Base-by-base conservation (phyloP, 2,888 invertebrate species). In the Adineta ricciae region DNA sequence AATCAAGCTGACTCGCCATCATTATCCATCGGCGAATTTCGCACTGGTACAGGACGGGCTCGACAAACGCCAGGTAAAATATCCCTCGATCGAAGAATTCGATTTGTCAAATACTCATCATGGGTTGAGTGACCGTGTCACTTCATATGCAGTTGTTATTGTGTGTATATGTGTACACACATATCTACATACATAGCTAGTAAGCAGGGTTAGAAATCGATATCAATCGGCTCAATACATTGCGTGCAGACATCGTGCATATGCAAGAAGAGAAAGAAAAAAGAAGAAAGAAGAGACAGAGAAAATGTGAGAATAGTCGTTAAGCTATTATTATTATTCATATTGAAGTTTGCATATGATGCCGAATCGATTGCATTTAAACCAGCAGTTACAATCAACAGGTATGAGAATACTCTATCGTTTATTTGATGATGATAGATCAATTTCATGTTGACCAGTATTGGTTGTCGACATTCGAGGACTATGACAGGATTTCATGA, bases 51-150 rank as follows among this genome's bases (percentile, higher is more conserved):
- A 19, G 64, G 64, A 64, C 64, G 32, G 8, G 64, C 64, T 9
- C 64, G 64, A 64, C 64, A 36, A 64, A 64, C 64, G 32, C 32
- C 64, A 64, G 64, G 64, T 64, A 64, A 64, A 64, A 64, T 64
- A 64, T 36, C 2, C 11, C 16, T 64, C 9, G 27, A 64, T 16
- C 2, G 4, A 19, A 64, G 64, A 64, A 64, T 64, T 1, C 32
- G 64, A 64, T 64, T 64, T 64, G 32, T 32, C 64, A 64, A 64
- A 32, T 27, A 36, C 64, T 27, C 64, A 64, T 64, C 32, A 36
- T 36, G 19, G 5, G 32, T 32, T 32, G 64, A 64, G 14, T 64
- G 64, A 32, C 64, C 64, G 64, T 64, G 27, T 64, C 64, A 32
- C 32, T 32, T 36, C 32, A 14, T 32, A 32, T 64, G 32, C 16